Evolutionary conservation across 2,113 vertebrate species (phyloP).

Genomic region (Phalacrocorax brasilianus): DNA sequence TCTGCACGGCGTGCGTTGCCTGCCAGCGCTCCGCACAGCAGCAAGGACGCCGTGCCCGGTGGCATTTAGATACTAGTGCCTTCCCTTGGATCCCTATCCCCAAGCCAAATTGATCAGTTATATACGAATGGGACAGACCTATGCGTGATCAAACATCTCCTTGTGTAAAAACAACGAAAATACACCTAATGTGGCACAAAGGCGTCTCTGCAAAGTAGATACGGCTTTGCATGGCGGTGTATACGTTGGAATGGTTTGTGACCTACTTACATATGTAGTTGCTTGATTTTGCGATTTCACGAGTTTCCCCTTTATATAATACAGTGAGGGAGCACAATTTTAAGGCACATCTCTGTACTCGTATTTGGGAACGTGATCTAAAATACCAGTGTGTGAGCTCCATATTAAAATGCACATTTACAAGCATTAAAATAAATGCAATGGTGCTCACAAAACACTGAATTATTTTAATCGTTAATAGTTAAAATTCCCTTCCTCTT

Average conservation of each 20-base stretch:
- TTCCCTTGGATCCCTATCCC: background rate
- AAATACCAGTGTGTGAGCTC: background rate
- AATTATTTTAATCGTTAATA: background rate
- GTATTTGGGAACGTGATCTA: background rate
- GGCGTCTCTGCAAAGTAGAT: background rate
- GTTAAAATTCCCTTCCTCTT: conserved; percentile 8
- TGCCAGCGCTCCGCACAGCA: background rate
- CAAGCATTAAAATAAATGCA: background rate
- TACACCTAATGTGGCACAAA: background rate
- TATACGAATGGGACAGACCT: background rate
- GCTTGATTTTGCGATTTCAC: background rate
- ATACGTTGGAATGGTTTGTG: background rate
- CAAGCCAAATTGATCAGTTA: background rate
- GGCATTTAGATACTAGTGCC: background rate
- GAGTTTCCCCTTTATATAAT: background rate
- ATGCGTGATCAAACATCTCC: background rate
- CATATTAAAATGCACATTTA: background rate
- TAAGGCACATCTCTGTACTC: background rate
- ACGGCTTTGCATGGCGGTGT: background rate
- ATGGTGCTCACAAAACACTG: background rate
- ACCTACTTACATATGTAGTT: background rate
- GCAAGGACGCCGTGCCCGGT: background rate
- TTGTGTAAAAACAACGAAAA: background rate
- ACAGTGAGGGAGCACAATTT: background rate
- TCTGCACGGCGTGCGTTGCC: background rate